These are phyloP conservation scores for Lasioglossum zephyrum DNA, from an alignment of 2,888 invertebrate species.

Conservation along the genomic window DNA sequence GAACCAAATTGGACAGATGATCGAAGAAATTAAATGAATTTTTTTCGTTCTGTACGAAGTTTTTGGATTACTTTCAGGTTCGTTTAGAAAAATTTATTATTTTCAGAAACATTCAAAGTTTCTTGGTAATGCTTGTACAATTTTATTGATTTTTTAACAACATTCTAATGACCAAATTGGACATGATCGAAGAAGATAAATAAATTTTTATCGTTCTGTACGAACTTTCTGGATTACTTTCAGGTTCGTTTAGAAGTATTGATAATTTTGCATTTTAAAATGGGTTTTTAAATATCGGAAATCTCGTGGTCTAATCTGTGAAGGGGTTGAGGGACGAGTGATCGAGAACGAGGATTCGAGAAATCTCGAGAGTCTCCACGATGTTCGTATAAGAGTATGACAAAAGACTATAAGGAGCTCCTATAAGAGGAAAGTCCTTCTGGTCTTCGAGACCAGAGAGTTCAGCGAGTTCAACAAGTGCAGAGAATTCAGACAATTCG, in stretches of 20 bases:
- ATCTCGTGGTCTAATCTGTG: not conserved
- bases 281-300: not conserved
- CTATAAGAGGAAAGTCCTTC: not conserved
- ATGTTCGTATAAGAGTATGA: not conserved
- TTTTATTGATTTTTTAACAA: not conserved
- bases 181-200: not conserved
- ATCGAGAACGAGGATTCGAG: not conserved
- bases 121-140: not conserved
- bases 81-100: not conserved
- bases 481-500: not conserved
- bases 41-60: not conserved
- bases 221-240: not conserved
- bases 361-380: not conserved
- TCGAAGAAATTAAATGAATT: not conserved
- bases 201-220: not conserved
- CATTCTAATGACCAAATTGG: not conserved
- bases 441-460: not conserved
- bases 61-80: not conserved
- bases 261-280: not conserved
- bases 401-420: constrained; percentile 1
- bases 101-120: not conserved
- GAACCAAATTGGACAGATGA: not conserved
- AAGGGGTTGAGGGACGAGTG: not conserved
- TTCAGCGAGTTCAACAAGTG: constrained; percentile 1
- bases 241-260: not conserved